Percentiles rank a stretch among this genome's conserved stretches.
Conservation (phyloP, 1,140 invertebrate genomes). For the Heliconius congener region DNA sequence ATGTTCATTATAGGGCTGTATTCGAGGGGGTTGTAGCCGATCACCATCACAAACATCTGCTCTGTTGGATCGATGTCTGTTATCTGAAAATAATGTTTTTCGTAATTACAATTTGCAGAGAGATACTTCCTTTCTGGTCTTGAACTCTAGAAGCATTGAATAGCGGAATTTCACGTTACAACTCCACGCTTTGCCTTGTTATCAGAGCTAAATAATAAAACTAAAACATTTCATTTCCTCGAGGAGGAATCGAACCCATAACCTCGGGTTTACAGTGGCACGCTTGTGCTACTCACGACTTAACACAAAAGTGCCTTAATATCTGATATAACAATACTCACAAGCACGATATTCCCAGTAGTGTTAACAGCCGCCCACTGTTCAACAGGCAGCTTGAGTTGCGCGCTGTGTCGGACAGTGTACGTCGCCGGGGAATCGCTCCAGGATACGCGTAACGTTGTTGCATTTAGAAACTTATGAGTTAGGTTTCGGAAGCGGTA, state of each 20-base stretch:
- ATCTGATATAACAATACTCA: conserved; percentile 32
- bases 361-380: conserved; percentile 50
- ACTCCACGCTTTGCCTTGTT: too few species aligned
- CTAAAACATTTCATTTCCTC: too few species aligned
- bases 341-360: conserved; percentile 51
- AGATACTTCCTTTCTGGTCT: too few species aligned
- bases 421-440: conserved; percentile 47
- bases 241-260: too few species aligned
- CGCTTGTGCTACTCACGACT: too few species aligned
- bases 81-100: conserved; percentile 40
- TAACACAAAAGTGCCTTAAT: too few species aligned
- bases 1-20: conserved; percentile 59
- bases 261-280: too few species aligned
- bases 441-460: conserved; percentile 55
- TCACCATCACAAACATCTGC: conserved; percentile 64
- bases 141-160: too few species aligned
- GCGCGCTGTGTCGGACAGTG: conserved; percentile 59
- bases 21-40: conserved; percentile 49
- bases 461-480: conserved; percentile 54
- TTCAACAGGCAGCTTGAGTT: conserved; percentile 53
- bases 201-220: too few species aligned
- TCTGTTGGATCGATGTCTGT: conserved; percentile 49
- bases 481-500: conserved; percentile 50
- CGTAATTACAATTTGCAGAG: neutral
- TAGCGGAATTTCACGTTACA: too few species aligned